phyloP scores from a whole-genome alignment of 2,113 vertebrate species.

The Callaeas wilsoni region DNA sequence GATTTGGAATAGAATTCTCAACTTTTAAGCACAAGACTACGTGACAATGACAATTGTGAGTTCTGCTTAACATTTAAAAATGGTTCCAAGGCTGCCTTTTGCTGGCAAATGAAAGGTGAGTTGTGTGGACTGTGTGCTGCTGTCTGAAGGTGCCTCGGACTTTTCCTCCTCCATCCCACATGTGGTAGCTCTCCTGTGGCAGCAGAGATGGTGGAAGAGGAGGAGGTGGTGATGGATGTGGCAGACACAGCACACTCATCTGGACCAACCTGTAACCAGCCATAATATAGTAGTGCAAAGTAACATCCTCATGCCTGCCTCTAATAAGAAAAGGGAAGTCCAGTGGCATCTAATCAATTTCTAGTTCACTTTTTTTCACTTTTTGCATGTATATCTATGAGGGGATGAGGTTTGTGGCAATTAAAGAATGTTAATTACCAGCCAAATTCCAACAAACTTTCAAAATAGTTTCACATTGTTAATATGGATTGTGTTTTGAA shows the following conservation, averaged over 20 bases:
- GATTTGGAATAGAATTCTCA: background rate
- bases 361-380: background rate
- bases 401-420: background rate
- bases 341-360: background rate
- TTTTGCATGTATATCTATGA: background rate
- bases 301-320: background rate
- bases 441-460: background rate
- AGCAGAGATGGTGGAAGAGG: background rate
- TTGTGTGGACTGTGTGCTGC: background rate
- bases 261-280: background rate
- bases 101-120: background rate
- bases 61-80: background rate
- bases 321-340: background rate
- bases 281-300: background rate
- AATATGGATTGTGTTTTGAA: background rate
- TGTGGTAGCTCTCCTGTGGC: background rate
- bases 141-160: background rate
- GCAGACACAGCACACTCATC: background rate
- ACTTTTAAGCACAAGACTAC: background rate
- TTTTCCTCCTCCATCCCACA: background rate
- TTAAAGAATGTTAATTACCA: background rate
- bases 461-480: background rate
- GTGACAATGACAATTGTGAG: background rate
- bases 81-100: background rate
- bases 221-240: background rate